phyloP scores from a whole-genome alignment of 2,113 vertebrate species.

The Lagenorhynchus albirostris region DNA sequence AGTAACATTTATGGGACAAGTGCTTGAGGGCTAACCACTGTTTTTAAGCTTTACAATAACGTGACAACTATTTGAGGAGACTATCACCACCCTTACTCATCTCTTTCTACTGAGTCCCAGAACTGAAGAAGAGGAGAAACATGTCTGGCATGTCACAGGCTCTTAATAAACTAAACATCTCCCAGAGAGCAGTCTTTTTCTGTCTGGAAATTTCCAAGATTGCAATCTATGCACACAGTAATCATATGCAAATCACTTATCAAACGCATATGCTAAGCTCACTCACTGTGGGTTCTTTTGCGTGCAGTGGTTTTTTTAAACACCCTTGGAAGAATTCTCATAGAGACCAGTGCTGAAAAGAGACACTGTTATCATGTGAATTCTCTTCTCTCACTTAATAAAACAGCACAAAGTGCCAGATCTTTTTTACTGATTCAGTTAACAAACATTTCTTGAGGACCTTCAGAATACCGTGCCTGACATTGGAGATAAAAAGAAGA shows the following conservation, averaged over 20 bases:
- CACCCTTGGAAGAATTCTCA: background rate
- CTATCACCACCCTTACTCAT: background rate
- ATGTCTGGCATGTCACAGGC: background rate
- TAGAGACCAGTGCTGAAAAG: background rate
- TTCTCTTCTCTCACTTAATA: background rate
- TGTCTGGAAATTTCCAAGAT: background rate
- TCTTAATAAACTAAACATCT: background rate
- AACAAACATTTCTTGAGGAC: background rate
- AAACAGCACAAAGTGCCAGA: background rate
- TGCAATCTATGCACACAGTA: background rate
- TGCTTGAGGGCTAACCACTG: background rate
- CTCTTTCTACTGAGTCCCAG: background rate
- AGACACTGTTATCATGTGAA: background rate
- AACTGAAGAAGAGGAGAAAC: background rate
- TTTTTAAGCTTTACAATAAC: background rate
- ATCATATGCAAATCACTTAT: conserved; percentile 4
- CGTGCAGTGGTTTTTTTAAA: background rate
- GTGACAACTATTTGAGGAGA: background rate
- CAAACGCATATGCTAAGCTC: background rate
- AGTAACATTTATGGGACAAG: background rate
- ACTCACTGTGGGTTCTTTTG: background rate
- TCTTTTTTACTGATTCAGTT: background rate
- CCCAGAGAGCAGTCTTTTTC: background rate
- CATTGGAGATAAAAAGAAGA: background rate
- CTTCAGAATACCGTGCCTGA: background rate